phyloP scores from a whole-genome alignment of 2,888 invertebrate species.

The Acrobasis consociella region DNA sequence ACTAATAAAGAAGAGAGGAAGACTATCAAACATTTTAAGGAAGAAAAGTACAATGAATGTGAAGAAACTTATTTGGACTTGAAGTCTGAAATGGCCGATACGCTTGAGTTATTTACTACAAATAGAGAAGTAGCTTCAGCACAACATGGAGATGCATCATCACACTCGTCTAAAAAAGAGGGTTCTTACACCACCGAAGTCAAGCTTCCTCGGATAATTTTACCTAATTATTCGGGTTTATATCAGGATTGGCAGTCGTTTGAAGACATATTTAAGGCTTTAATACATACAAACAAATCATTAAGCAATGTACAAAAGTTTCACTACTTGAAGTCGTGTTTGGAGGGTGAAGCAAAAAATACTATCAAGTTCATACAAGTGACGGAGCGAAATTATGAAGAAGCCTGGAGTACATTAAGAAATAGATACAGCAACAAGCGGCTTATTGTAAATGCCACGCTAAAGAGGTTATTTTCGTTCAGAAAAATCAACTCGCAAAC shows the following conservation, averaged over 20 bases:
- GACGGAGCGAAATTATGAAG: conserved; percentile 15
- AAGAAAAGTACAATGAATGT: conserved; percentile 13
- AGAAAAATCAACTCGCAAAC: conserved; percentile 21
- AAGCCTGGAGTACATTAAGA: conserved; percentile 26
- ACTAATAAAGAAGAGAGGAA: conserved; percentile 8
- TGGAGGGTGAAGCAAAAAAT: conserved; percentile 23
- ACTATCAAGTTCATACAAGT: conserved; percentile 22
- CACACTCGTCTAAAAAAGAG: background rate
- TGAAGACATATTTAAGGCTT: conserved; percentile 20
- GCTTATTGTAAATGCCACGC: conserved; percentile 23
- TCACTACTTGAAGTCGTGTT: conserved; percentile 19
- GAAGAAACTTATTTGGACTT: conserved; percentile 10
- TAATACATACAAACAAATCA: conserved; percentile 21
- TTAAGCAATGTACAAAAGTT: conserved; percentile 24
- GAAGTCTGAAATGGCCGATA: conserved; percentile 8
- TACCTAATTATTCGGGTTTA: conserved; percentile 12
- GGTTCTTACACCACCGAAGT: background rate
- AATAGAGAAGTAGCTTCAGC: background rate
- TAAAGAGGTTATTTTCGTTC: conserved; percentile 20
- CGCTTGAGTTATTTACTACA: conserved; percentile 5
- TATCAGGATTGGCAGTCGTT: conserved; percentile 26
- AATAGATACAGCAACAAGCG: conserved; percentile 27
- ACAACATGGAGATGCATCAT: background rate
- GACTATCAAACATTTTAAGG: conserved; percentile 5
- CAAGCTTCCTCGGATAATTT: background rate